A percentile compares a stretch with the other conserved stretches of the same genome.
Conservation (phyloP, 1,140 invertebrate species). For the Drosophila eugracilis region DNA sequence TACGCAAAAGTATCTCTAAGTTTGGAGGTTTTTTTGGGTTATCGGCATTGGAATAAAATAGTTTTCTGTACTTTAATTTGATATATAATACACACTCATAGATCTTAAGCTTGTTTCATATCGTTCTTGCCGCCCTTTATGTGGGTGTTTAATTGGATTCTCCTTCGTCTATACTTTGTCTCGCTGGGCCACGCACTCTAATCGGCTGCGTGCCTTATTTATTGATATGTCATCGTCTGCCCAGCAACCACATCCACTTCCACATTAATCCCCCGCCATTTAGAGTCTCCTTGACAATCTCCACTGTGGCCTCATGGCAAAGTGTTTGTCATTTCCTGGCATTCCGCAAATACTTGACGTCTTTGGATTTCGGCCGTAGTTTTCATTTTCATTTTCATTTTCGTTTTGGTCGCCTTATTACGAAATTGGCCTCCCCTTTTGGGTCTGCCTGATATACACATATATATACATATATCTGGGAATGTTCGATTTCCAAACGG, state of each 20-base stretch:
- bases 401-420: constrained; percentile 42
- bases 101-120: background rate
- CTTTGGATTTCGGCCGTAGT: constrained; percentile 22
- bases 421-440: constrained; percentile 40
- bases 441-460: constrained; percentile 9
- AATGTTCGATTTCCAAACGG: constrained; percentile 38
- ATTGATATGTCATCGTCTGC: constrained; percentile 73
- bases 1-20: constrained; percentile 10
- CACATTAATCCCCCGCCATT: constrained; percentile 14
- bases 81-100: too few relatives aligned
- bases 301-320: constrained; percentile 36
- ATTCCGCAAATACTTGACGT: constrained; percentile 43
- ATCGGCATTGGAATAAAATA: background rate
- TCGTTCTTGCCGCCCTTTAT: constrained; percentile 10
- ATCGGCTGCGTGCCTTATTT: constrained; percentile 74
- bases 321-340: constrained; percentile 43
- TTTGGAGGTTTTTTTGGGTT: constrained; percentile 1
- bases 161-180: constrained; percentile 58
- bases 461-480: constrained; percentile 17
- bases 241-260: constrained; percentile 8
- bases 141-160: constrained; percentile 28
- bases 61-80: too few relatives aligned
- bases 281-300: constrained; percentile 53
- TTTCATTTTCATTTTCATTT: constrained; percentile 26
- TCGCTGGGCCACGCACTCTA: constrained; percentile 55